These are phyloP conservation scores for Antigone vipio DNA, from an alignment of 2,113 vertebrate species.

Conservation along the genomic window DNA sequence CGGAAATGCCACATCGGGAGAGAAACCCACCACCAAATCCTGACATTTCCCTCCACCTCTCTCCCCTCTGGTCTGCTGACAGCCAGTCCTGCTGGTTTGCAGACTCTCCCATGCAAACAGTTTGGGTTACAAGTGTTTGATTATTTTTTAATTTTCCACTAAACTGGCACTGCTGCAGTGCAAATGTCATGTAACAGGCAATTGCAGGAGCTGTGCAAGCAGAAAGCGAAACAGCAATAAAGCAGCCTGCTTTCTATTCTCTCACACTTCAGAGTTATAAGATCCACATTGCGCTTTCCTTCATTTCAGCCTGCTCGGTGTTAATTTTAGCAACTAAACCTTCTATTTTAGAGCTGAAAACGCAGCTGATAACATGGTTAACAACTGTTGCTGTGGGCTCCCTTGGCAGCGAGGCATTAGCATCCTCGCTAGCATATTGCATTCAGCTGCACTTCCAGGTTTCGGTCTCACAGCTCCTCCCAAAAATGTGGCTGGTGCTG, in stretches of 20 bases:
- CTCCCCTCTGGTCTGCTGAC: not conserved
- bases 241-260: not conserved
- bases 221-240: not conserved
- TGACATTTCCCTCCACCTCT: not conserved
- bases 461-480: not conserved
- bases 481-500: not conserved
- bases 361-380: not conserved
- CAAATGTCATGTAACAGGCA: not conserved
- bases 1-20: fast-evolving
- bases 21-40: fast-evolving
- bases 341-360: not conserved
- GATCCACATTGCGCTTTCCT: not conserved
- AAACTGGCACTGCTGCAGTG: not conserved
- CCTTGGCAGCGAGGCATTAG: not conserved
- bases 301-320: not conserved
- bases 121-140: not conserved
- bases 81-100: not conserved
- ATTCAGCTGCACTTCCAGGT: not conserved
- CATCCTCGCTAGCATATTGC: not conserved
- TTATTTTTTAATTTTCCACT: not conserved
- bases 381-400: not conserved
- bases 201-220: not conserved
- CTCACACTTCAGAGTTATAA: fast-evolving
- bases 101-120: not conserved
- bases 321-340: not conserved